Base-by-base conservation (phyloP, 1,140 invertebrate species). In the Charaxes varanes region DNA sequence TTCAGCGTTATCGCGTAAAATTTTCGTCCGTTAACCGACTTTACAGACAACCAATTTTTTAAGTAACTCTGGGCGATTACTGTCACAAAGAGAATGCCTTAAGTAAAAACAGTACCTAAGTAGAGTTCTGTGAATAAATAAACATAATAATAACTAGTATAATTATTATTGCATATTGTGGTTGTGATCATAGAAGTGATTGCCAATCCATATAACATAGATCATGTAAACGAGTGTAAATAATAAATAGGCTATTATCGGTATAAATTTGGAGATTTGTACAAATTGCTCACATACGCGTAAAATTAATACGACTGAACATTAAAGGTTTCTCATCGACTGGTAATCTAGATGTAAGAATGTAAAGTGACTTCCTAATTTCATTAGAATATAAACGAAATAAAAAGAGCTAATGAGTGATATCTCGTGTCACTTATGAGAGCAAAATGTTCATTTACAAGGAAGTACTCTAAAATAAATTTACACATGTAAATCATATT, bases 231-330 rank as follows among this genome's bases (percentile, higher is more conserved):
- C 49, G 50, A 52, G 62, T 70, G 68, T 76, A 77, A 60, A 77
- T 69, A 68, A 53, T 65, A 65, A 60, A 53, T 71, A 73, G 57
- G 28, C 30, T 68, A 62, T n/a, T 66, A 67, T 63, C 52, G 56
- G 55, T 66, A 69, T 67, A 66, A 58, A 77, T 81, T 81, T 78
- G 71, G 73, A 81, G 65, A 79, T 63, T 76, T 82, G 74, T 82
- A 82, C 78, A 82, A 82, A 79, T 72, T 82, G 78, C 78, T 82
- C 78, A 82, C 53, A 63, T 69, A 63, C 42, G 50, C 73, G 68
- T 77, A 73, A 76, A 73, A 70, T 79, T 63, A 69, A 76, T 71
- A 81, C 57, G 77, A 81, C 77, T 81, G 77, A 80, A 69, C 57
- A 65, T 59, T 73, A 65, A 73, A 55, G 61, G 62, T 77, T 77